Evolutionary conservation across 2,797 vertebrate species (phyloP), one percentile per base, ranked within the genome.

Genomic region (Manis crassicaudata): DNA sequence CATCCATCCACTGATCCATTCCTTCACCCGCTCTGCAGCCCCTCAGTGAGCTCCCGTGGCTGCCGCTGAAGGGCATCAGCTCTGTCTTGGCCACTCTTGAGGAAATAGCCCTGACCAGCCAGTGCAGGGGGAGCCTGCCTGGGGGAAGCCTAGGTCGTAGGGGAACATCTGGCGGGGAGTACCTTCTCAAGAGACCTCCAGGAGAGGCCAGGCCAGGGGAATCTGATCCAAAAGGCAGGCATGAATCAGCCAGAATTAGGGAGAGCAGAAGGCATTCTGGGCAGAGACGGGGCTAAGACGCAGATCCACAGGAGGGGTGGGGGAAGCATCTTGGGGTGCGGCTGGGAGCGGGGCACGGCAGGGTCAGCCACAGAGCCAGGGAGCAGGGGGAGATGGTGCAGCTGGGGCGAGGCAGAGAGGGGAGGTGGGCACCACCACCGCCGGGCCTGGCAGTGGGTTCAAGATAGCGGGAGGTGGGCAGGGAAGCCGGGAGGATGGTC

Each of bases 141-240:
- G 4, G 32, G 67, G 65, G 32, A 10, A 18, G 52, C 18, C 7
- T 0, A 2, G 17, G 32, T 3, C 7, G 20, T 23, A 16, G 58
- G 62, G 56, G 7, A 0, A 5, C 73, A 25, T 46, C 46, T 46
- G 10, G 62, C 3, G 13, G 35, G 50, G 43, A 40, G 60, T 2
- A 0, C 29, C 81, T 75, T 43, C 11, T 46, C 84, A 23, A 2
- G 4, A 56, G 58, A 40, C 17, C 43, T 23, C 3, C 11, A 40
- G 35, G 58, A 21, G 65, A 27, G 46, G 16, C 11, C 9, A 2
- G 18, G 37, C 16, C 0, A 0, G 73, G 23, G 23, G 3, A 46
- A 8, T n/a, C 40, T 29, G 46, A 88, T 23, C 79, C 27, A 10
- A 54, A 23, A 70, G 32, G 70, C 63, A 43, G 73, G 37, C 23